Conservation (phyloP, 2,888 invertebrate genomes). For the Allophyes oxyacanthae region DNA sequence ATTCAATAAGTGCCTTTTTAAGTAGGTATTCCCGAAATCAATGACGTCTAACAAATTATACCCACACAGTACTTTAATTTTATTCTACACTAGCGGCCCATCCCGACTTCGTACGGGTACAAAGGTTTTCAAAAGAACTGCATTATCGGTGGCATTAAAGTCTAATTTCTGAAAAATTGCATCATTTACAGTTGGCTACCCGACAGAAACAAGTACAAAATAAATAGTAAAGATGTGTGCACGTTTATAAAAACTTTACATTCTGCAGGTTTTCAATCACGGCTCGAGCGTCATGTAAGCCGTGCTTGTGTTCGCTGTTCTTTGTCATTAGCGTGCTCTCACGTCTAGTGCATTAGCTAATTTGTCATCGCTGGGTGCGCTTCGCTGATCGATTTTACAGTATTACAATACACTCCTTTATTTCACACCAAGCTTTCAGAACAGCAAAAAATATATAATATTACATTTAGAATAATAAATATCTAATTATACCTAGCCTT, state of each 20-base stretch:
- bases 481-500: not conserved
- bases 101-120: too few species aligned
- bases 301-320: slow-evolving; percentile 67
- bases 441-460: slow-evolving; percentile 22
- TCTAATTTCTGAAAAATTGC: slow-evolving; percentile 43
- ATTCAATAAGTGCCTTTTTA: too few species aligned
- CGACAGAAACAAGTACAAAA: slow-evolving; percentile 23
- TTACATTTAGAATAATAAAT: slow-evolving; percentile 2
- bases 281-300: slow-evolving; percentile 72
- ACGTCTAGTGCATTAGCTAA: slow-evolving; percentile 84
- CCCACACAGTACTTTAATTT: too few species aligned
- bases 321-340: slow-evolving; percentile 84
- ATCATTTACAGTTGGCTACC: slow-evolving; percentile 23
- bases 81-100: too few species aligned
- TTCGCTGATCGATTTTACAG: slow-evolving; percentile 68
- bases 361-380: slow-evolving; percentile 76
- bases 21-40: too few species aligned
- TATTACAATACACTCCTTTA: slow-evolving; percentile 51
- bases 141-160: slow-evolving; percentile 37
- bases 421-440: slow-evolving; percentile 42
- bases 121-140: slow-evolving; percentile 28
- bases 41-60: too few species aligned
- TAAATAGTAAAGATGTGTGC: slow-evolving; percentile 6
- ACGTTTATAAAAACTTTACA: not conserved
- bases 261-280: slow-evolving; percentile 8